Evolutionary conservation across 2,113 vertebrate genomes (phyloP).

Genomic region (Microcebus murinus): DNA sequence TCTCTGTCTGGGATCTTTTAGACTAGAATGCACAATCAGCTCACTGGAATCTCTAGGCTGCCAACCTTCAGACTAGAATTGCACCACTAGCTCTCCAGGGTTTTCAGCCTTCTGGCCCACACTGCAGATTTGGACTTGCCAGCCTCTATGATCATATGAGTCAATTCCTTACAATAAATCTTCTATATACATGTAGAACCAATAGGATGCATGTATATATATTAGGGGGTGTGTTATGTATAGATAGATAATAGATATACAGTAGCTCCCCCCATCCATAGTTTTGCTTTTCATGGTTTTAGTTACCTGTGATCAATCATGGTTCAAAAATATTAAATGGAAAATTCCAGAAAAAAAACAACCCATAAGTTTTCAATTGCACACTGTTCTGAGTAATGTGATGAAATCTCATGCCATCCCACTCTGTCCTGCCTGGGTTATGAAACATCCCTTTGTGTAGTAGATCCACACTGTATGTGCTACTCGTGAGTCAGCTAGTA

Average conservation of each 20-base stretch:
- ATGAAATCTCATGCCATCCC: not conserved
- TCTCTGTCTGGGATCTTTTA: not conserved
- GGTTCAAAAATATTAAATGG: not conserved
- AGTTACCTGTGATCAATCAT: not conserved
- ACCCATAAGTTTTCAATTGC: not conserved
- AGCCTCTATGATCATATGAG: not conserved
- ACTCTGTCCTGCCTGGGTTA: not conserved
- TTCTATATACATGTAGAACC: not conserved
- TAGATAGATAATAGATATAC: not conserved
- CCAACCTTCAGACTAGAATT: not conserved
- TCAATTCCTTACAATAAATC: not conserved
- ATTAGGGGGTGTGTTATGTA: not conserved
- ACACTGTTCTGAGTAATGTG: not conserved
- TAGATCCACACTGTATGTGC: not conserved
- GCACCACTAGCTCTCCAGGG: accelerated
- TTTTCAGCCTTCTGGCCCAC: not conserved
- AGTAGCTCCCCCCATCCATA: not conserved
- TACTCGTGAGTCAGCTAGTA: not conserved
- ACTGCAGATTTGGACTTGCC: too few relatives aligned
- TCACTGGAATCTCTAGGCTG: not conserved
- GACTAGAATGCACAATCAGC: not conserved
- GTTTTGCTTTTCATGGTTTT: not conserved
- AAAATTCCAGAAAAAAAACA: not conserved
- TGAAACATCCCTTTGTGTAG: not conserved
- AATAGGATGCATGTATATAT: not conserved